Base-by-base conservation (phyloP, 1,140 invertebrate species). In the Paralvinella palmiformis region DNA sequence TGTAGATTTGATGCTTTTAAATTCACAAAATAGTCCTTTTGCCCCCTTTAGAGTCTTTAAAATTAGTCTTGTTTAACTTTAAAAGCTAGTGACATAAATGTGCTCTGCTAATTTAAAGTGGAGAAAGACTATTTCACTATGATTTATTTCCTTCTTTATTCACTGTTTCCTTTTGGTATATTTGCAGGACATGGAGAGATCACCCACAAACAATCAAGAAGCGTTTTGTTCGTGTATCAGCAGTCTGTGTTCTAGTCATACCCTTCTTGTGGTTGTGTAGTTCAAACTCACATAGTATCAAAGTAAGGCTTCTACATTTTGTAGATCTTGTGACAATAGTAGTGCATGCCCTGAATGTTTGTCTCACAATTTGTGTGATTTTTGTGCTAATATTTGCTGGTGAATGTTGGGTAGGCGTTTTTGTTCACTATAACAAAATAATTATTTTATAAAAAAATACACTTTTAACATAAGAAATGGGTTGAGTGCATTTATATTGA, bases 121-220 rank as follows among this genome's bases (percentile, higher is more conserved):
- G n/a, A n/a, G n/a, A n/a, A n/a, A n/a, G n/a, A n/a, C n/a, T n/a
- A n/a, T n/a, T n/a, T n/a, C n/a, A n/a, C n/a, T n/a, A n/a, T n/a
- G n/a, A n/a, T n/a, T n/a, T n/a, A n/a, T n/a, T n/a, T n/a, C n/a
- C n/a, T n/a, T n/a, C n/a, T n/a, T n/a, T n/a, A n/a, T n/a, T n/a
- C n/a, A n/a, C n/a, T n/a, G n/a, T n/a, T n/a, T n/a, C n/a, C n/a
- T n/a, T n/a, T n/a, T n/a, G n/a, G n/a, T n/a, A n/a, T n/a, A n/a
- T n/a, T n/a, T n/a, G n/a, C n/a, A n/a, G n/a, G n/a, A n/a, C n/a
- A n/a, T n/a, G n/a, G n/a, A n/a, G n/a, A n/a, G n/a, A n/a, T n/a
- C 91, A 94, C 81, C 90, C 91, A 5, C 85, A 87, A n/a, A 91
- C 88, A 2, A 92, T 96, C 66, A 93, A 91, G 73, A 86, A 86